Evolutionary conservation across 2,113 vertebrate genomes (phyloP).

Genomic region (Fukomys damarensis): DNA sequence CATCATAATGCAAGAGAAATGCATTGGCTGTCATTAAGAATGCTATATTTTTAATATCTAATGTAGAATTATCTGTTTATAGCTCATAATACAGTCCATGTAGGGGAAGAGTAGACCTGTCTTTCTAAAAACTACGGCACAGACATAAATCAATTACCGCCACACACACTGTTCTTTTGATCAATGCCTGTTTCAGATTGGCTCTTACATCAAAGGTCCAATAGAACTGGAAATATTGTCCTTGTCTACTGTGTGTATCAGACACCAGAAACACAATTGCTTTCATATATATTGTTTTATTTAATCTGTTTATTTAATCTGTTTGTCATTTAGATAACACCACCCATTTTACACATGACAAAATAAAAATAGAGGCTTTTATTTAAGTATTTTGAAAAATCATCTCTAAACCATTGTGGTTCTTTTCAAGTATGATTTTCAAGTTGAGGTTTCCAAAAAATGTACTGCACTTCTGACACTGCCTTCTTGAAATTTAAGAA

Average conservation of each 20-base stretch:
- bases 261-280: not conserved
- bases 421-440: not conserved
- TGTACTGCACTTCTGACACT: not conserved
- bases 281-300: not conserved
- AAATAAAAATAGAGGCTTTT: not conserved
- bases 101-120: not conserved
- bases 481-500: not conserved
- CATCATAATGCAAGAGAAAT: not conserved
- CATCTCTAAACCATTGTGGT: not conserved
- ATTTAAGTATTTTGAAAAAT: not conserved
- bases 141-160: not conserved
- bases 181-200: not conserved
- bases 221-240: not conserved
- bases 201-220: not conserved
- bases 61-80: not conserved
- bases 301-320: not conserved
- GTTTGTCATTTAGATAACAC: not conserved
- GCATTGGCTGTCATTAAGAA: not conserved
- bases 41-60: not conserved
- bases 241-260: not conserved
- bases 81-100: not conserved
- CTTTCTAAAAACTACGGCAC: not conserved
- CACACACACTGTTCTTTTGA: not conserved
- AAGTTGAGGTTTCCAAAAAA: not conserved
- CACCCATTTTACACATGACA: not conserved